Evolutionary conservation across 1,140 invertebrate genomes (phyloP).

Genomic region (Nasonia vitripennis): DNA sequence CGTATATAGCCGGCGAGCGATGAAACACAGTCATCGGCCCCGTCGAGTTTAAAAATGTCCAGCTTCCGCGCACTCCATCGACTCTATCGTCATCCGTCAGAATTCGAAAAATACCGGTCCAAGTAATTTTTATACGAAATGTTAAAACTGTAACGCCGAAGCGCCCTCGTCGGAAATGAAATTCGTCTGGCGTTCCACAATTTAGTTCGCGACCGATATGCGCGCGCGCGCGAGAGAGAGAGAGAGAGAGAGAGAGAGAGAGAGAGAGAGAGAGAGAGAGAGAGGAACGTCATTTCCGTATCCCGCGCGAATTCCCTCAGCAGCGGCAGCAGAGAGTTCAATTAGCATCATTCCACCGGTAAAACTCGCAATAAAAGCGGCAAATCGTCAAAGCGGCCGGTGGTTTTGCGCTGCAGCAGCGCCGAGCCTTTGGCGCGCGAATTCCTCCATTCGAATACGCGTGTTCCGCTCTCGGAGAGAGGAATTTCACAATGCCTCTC

Average conservation of each 20-base stretch:
- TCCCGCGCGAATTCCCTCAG: constrained; percentile 8
- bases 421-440: constrained; percentile 43
- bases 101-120: background rate
- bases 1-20: no score
- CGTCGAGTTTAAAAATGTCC: no score
- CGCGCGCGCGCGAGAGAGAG: background rate
- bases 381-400: constrained; percentile 52
- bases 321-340: constrained; percentile 49
- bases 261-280: no score
- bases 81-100: no score
- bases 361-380: constrained; percentile 61
- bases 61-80: no score
- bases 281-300: constrained; percentile 23
- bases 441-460: constrained; percentile 47
- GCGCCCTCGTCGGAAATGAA: background rate
- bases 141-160: background rate
- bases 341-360: constrained; percentile 57
- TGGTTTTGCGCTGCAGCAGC: constrained; percentile 47
- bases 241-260: no score
- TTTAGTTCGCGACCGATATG: background rate
- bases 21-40: no score
- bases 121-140: constrained; percentile 18
- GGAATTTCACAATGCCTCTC: constrained; percentile 23
- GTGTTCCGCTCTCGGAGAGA: constrained; percentile 50
- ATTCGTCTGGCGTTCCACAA: constrained; percentile 22